A percentile compares a stretch with the other conserved stretches of the same genome.
These are phyloP conservation scores for Dinothrombium tinctorium DNA, from an alignment of 1,140 invertebrate species.

Conservation along the genomic window DNA sequence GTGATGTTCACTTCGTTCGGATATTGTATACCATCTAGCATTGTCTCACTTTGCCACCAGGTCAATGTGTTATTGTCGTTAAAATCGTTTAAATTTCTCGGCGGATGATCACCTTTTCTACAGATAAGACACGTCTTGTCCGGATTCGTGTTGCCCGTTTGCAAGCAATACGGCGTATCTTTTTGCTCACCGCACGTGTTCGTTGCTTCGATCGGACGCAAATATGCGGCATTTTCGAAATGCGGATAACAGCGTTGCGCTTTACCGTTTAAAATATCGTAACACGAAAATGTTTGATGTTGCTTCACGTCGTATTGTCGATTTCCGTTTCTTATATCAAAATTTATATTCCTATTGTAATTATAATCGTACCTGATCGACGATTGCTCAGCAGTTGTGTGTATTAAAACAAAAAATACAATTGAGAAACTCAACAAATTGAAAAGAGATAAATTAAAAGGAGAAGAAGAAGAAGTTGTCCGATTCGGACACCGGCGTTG, in stretches of 20 bases:
- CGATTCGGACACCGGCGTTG: too few relatives aligned
- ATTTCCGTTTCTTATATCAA: too few relatives aligned
- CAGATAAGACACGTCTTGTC: slow-evolving; percentile 35
- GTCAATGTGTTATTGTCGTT: slow-evolving; percentile 68
- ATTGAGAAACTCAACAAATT: too few relatives aligned
- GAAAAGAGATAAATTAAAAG: too few relatives aligned
- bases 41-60: slow-evolving; percentile 97
- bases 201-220: slow-evolving; percentile 59
- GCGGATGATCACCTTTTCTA: slow-evolving; percentile 32
- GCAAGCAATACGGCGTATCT: slow-evolving; percentile 60
- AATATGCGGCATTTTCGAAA: slow-evolving; percentile 87
- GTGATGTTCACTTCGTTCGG: slow-evolving; percentile 79
- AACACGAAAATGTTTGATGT: slow-evolving; percentile 21
- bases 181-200: slow-evolving; percentile 69
- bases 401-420: too few relatives aligned
- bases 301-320: too few relatives aligned
- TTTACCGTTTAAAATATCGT: slow-evolving; percentile 21
- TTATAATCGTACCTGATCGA: too few relatives aligned
- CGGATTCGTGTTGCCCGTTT: slow-evolving; percentile 32
- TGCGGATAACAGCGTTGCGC: slow-evolving; percentile 72
- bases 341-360: too few relatives aligned
- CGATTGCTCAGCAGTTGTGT: too few relatives aligned
- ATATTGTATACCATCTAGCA: slow-evolving; percentile 71
- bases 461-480: too few relatives aligned
- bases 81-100: slow-evolving; percentile 65